phyloP scores from a whole-genome alignment of 2,888 invertebrate genomes.

The Acanthosepion pharaonis region DNA sequence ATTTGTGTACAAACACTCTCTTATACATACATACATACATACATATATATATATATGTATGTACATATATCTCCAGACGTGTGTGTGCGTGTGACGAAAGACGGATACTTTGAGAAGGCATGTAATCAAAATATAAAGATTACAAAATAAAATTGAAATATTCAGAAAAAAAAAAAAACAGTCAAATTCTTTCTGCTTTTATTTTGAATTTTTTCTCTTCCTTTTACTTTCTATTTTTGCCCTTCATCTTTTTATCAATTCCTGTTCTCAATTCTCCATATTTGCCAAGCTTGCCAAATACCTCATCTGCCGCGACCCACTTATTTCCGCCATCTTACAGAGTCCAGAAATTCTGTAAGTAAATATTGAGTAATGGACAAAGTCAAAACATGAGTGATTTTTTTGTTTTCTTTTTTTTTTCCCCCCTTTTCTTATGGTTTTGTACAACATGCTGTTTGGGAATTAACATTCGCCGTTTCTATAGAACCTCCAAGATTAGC shows the following conservation, averaged over 20 bases:
- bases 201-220: not conserved
- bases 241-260: not conserved
- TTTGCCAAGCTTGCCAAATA: not conserved
- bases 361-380: slow-evolving; percentile 5
- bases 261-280: not conserved
- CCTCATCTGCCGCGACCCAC: not conserved
- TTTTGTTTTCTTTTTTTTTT: not conserved
- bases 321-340: slow-evolving; percentile 17
- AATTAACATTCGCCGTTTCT: not conserved
- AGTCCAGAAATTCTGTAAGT: slow-evolving; percentile 2
- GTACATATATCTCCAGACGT: not conserved
- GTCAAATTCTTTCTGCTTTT: not conserved
- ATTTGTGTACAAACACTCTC: too few species aligned
- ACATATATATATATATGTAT: not conserved
- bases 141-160: too few species aligned
- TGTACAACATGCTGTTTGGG: not conserved
- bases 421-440: not conserved
- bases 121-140: too few species aligned
- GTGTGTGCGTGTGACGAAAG: not conserved
- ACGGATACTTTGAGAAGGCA: not conserved
- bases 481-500: not conserved
- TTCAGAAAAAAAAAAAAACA: not conserved
- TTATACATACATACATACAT: not conserved
- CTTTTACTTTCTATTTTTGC: not conserved
- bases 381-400: not conserved